Conservation (phyloP, 2,888 invertebrate species). For the Frankliniella intonsa region DNA sequence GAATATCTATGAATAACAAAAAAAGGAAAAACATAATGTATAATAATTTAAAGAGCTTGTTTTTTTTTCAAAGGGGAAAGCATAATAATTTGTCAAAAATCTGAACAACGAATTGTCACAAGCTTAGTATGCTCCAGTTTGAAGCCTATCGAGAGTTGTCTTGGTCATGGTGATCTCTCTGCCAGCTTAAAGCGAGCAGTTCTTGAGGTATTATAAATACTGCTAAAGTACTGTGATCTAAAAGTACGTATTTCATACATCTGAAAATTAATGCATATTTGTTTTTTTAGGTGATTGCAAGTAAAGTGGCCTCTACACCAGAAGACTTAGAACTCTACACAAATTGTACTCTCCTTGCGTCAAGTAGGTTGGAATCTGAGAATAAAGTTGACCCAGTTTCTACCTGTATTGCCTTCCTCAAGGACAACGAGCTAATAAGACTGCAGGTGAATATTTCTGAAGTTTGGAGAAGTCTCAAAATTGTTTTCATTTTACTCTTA, state of each 20-base stretch:
- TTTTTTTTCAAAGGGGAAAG: slow-evolving; percentile 67
- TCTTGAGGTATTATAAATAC: slow-evolving; percentile 39
- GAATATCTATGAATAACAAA: slow-evolving; percentile 40
- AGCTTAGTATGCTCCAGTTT: slow-evolving; percentile 63
- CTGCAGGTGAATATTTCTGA: slow-evolving; percentile 37
- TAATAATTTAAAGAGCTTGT: slow-evolving; percentile 61
- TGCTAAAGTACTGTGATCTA: neutral
- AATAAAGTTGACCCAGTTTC: slow-evolving; percentile 46
- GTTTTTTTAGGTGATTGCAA: slow-evolving; percentile 65
- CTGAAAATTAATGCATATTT: slow-evolving; percentile 50
- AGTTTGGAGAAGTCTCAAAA: neutral
- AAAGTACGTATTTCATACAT: neutral
- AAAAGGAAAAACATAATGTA: slow-evolving; percentile 89
- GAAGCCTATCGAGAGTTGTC: slow-evolving; percentile 75
- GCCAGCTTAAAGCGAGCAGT: slow-evolving; percentile 48
- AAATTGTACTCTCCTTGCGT: slow-evolving; percentile 68
- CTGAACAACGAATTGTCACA: slow-evolving; percentile 65
- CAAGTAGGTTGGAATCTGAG: slow-evolving; percentile 36
- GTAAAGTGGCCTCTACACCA: slow-evolving; percentile 70
- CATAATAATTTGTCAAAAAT: slow-evolving; percentile 77
- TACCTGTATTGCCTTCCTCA: slow-evolving; percentile 61
- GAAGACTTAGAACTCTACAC: slow-evolving; percentile 71
- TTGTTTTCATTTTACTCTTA: neutral
- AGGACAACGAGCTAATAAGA: slow-evolving; percentile 75
- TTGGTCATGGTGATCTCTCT: slow-evolving; percentile 54